Evolutionary conservation across 2,797 vertebrate species (phyloP).

Genomic region (Malurus leucopterus): DNA sequence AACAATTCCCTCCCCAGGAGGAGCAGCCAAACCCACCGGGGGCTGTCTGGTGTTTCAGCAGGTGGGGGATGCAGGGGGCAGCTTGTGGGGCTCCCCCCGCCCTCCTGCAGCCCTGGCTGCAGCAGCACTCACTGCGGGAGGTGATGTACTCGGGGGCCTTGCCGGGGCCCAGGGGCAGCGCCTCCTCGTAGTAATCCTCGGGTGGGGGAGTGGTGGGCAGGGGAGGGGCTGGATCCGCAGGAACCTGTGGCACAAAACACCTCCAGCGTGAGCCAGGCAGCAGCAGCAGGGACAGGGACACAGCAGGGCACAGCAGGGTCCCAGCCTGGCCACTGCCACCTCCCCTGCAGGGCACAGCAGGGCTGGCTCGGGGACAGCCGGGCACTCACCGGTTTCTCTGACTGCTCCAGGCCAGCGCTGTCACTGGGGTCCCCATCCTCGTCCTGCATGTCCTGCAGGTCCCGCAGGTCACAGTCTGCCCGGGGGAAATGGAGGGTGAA

Average conservation of each 20-base stretch:
- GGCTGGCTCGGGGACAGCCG: rapidly evolving
- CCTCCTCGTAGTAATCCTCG: constrained; percentile 97
- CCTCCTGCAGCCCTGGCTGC: rapidly evolving
- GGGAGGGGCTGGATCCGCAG: constrained; percentile 84
- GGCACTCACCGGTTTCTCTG: constrained; percentile 58
- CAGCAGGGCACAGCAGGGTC: neutral
- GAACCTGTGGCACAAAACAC: constrained; percentile 63
- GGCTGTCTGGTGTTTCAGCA: neutral
- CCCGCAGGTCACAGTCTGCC: constrained; percentile 89
- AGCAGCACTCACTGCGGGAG: constrained; percentile 75
- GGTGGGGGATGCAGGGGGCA: neutral
- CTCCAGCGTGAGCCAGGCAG: neutral
- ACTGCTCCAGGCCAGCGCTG: constrained; percentile 49
- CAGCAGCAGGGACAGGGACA: too few relatives aligned
- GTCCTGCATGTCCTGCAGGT: constrained; percentile 87
- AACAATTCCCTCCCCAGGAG: neutral
- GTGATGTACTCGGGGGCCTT: constrained; percentile 91
- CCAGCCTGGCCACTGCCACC: neutral
- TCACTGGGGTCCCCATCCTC: constrained; percentile 78
- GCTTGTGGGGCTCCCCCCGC: neutral
- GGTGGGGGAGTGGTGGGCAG: constrained; percentile 89
- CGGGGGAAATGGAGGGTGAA: neutral
- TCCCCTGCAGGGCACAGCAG: neutral
- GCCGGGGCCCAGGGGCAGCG: constrained; percentile 87
- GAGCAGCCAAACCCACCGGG: rapidly evolving